Conservation (phyloP, 2,888 invertebrate genomes). For the Physocephala rufipes region DNA sequence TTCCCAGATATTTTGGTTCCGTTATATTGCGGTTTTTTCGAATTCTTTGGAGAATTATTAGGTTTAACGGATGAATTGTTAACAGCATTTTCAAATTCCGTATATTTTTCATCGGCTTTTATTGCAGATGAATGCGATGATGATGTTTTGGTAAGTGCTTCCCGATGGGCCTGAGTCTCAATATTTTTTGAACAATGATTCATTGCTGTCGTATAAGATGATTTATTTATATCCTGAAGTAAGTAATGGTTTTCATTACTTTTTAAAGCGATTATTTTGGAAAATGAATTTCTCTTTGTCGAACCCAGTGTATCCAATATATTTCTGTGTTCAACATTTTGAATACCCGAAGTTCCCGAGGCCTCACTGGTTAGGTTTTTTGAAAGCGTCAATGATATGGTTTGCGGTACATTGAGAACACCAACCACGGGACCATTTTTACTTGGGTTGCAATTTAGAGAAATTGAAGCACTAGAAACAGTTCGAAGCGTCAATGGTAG, state of each 20-base stretch:
- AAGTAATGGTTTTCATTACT: constrained; percentile 5
- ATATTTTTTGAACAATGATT: not conserved
- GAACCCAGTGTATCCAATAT: constrained; percentile 26
- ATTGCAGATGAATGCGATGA: too few species aligned
- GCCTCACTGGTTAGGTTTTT: constrained; percentile 50
- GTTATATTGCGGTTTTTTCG: too few species aligned
- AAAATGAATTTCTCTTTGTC: constrained; percentile 35
- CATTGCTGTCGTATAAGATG: constrained; percentile 1
- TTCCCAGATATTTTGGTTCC: too few species aligned
- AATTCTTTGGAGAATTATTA: too few species aligned
- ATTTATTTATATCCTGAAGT: not conserved
- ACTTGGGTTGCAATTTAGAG: constrained; percentile 11
- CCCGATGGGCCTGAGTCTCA: not conserved
- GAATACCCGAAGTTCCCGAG: constrained; percentile 39
- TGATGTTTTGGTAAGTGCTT: not conserved
- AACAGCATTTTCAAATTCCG: too few species aligned
- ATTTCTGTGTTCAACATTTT: not conserved
- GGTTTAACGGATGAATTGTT: too few species aligned
- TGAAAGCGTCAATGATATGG: constrained; percentile 53
- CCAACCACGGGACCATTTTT: constrained; percentile 35
- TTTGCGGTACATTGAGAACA: constrained; percentile 53
- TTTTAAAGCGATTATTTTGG: constrained; percentile 29
- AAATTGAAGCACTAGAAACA: not conserved
- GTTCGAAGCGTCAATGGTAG: constrained; percentile 31
- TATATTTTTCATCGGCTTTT: too few species aligned